phyloP scores from a whole-genome alignment of 2,113 vertebrate species.

The Corydoras maculifer region DNA sequence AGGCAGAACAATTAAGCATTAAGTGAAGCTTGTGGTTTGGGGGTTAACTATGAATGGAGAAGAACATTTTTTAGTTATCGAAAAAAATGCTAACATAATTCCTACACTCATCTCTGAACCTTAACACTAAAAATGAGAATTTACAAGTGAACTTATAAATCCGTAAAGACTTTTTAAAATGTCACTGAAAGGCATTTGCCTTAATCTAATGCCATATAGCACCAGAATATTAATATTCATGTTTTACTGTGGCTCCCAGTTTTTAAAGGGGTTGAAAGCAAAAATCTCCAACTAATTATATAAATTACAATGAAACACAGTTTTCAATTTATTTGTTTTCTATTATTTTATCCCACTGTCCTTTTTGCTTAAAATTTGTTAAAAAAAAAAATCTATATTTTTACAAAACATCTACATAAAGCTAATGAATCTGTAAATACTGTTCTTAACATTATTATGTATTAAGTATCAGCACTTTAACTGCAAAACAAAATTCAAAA shows the following conservation, averaged over 20 bases:
- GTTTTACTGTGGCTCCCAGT: constrained; percentile 33
- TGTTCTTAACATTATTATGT: too few species aligned
- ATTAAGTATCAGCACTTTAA: too few species aligned
- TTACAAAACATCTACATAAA: too few species aligned
- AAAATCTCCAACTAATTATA: constrained; percentile 66
- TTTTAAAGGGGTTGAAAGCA: constrained; percentile 48
- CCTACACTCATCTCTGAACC: constrained; percentile 53
- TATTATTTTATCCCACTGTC: constrained; percentile 32
- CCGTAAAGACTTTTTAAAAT: constrained; percentile 55
- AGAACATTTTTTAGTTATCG: constrained; percentile 38
- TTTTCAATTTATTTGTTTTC: constrained; percentile 72
- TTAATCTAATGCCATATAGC: constrained; percentile 55
- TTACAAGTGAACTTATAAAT: constrained; percentile 63
- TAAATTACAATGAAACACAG: constrained; percentile 70
- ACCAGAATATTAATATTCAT: constrained; percentile 46
- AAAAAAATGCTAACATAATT: constrained; percentile 54
- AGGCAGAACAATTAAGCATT: too few species aligned
- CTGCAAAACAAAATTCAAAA: too few species aligned
- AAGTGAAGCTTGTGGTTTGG: too few species aligned
- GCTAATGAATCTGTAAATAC: too few species aligned
- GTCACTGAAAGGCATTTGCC: constrained; percentile 60
- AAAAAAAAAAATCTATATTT: too few species aligned
- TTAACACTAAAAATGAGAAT: constrained; percentile 49
- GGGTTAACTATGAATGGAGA: too few species aligned
- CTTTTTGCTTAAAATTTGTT: too few species aligned